Base-by-base conservation (phyloP, 2,888 invertebrate genomes). In the Gandaritis pyraliata region DNA sequence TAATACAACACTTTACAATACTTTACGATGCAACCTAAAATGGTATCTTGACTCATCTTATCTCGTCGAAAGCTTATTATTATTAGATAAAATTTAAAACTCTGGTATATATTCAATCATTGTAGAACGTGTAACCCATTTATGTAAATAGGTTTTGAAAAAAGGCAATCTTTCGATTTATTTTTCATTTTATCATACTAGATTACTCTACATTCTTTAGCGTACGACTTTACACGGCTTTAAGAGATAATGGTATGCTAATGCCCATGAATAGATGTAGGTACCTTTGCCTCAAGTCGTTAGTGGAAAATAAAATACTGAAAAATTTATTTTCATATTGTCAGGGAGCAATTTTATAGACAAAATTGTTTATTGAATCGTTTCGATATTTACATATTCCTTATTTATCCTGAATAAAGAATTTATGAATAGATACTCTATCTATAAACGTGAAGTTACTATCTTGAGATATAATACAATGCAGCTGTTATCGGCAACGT, bases 241-340 rank as follows among this genome's bases (percentile, higher is more conserved):
- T 82, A 77, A 76, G 76, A 79, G 76, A 78, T 84, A 86, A 86
- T 86, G 76, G 73, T 80, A 85, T 84, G 83, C 74, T 83, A 86
- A 87, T 82, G 80, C 70, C 66, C 68, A 60, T 69, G 76, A 78
- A 82, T 78, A 78, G 77, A 77, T 69, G 76, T n/a, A n/a, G n/a
- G n/a, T 72, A 74, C 71, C 68, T 73, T 65, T 69, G 71, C 68
- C 64, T 69, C n/a, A 72, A 71, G 75, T 73, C 74, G 74, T 75
- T 75, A 75, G 70, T 74, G 66, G 65, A 67, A 77, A 79, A 75
- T 72, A 80, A 73, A 71, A 68, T 65, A 67, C 64, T 69, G 64
- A 72, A 71, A n/a, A 70, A 70, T 53, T 54, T 64, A 59, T 69
- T 70, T 70, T 71, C 65, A 70, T 63, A 55, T 50, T 57, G 62